phyloP scores from a whole-genome alignment of 2,888 invertebrate genomes.

The Gymnocheta viridis region DNA sequence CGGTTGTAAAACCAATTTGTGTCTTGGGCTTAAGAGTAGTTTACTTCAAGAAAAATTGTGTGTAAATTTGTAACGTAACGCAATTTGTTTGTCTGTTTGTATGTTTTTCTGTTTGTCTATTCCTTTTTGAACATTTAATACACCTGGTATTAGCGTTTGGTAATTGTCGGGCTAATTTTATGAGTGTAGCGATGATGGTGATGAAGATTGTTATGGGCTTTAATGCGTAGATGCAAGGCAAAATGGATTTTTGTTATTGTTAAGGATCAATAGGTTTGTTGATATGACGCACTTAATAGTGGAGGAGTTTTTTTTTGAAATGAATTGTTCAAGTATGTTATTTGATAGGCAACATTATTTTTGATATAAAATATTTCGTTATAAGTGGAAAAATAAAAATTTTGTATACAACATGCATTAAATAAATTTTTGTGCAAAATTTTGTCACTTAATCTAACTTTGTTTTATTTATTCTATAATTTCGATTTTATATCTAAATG shows the following conservation, averaged over 20 bases:
- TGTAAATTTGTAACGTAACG: conserved; percentile 60
- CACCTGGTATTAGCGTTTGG: conserved; percentile 64
- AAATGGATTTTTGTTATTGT: not conserved
- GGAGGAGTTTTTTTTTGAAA: not conserved
- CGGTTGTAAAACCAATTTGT: conserved; percentile 68
- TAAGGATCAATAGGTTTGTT: not conserved
- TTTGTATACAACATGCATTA: too few relatives aligned
- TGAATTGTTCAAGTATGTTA: not conserved
- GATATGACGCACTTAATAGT: not conserved
- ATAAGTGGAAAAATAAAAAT: not conserved
- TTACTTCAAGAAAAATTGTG: conserved; percentile 62
- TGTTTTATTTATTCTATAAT: too few relatives aligned
- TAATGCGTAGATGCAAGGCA: not conserved
- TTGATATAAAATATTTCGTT: not conserved
- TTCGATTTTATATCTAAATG: too few relatives aligned
- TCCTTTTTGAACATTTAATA: conserved; percentile 10
- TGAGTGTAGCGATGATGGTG: conserved; percentile 36
- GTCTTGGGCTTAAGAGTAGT: conserved; percentile 65
- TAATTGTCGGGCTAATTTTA: conserved; percentile 61
- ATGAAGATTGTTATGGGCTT: conserved; percentile 61
- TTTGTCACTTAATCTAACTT: too few relatives aligned
- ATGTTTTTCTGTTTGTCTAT: not conserved
- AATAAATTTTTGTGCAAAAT: too few relatives aligned
- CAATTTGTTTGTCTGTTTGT: conserved; percentile 22
- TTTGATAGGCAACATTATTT: not conserved